These are phyloP conservation scores for Sceloporus tristichus DNA, from an alignment of 2,113 vertebrate genomes.

Conservation along the genomic window DNA sequence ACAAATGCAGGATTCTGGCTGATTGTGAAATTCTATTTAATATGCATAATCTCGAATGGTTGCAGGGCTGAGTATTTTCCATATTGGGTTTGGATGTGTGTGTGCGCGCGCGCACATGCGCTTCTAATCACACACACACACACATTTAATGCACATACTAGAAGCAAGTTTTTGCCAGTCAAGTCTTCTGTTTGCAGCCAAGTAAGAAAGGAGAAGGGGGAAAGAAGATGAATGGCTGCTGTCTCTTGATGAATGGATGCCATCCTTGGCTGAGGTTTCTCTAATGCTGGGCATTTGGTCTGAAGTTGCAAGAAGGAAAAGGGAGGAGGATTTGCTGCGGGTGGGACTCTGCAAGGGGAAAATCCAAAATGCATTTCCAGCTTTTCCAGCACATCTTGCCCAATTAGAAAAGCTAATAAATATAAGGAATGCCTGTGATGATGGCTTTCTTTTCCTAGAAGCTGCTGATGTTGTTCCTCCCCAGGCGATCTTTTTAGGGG, in stretches of 20 bases:
- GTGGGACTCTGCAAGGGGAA: too few species aligned
- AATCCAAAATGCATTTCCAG: rapidly evolving
- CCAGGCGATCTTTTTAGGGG: rapidly evolving
- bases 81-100: too few species aligned
- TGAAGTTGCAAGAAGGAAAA: neutral
- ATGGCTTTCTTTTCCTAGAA: conserved; percentile 7
- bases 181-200: rapidly evolving
- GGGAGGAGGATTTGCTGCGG: neutral
- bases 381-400: conserved; percentile 1
- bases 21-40: too few species aligned
- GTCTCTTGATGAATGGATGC: conserved; percentile 42
- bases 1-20: too few species aligned
- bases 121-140: too few species aligned
- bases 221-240: conserved; percentile 46
- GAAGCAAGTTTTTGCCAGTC: neutral
- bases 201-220: rapidly evolving
- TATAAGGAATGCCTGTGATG: neutral
- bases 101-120: too few species aligned
- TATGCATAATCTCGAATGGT: too few species aligned
- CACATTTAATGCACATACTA: rapidly evolving
- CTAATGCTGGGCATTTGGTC: neutral
- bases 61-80: neutral
- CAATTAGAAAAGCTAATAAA: conserved; percentile 21
- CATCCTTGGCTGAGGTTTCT: conserved; percentile 46
- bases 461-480: conserved; percentile 1